Conservation (phyloP, 2,797 vertebrate species). For the Gastrophryne carolinensis region DNA sequence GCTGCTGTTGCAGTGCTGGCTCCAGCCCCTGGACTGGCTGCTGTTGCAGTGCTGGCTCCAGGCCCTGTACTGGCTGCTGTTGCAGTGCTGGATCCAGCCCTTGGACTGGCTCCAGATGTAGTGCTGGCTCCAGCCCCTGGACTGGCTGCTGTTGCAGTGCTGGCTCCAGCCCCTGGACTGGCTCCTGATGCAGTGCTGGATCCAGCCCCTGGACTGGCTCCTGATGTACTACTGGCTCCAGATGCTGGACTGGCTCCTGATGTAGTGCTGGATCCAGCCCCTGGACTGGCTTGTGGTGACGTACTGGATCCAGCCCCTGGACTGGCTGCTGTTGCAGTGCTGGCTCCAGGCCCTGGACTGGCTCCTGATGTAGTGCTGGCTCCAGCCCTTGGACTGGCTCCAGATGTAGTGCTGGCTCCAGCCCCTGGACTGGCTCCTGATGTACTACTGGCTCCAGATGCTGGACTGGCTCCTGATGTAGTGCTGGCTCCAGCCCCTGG, state of each 20-base stretch:
- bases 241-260: no score
- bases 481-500: background rate
- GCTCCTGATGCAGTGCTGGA: background rate
- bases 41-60: background rate
- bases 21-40: no score
- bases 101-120: background rate
- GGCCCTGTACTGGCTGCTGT: background rate
- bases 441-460: background rate
- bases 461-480: background rate
- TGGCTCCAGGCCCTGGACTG: background rate
- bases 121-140: background rate
- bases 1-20: no score
- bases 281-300: background rate
- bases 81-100: background rate
- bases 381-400: background rate
- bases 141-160: background rate
- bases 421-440: background rate
- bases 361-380: background rate
- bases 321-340: background rate
- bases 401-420: background rate
- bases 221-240: no score
- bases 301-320: background rate
- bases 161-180: background rate
- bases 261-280: background rate
- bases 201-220: no score